Evolutionary conservation across 2,113 vertebrate genomes (phyloP), one percentile per base, ranked within the genome.

Genomic region (Ellobius talpinus): DNA sequence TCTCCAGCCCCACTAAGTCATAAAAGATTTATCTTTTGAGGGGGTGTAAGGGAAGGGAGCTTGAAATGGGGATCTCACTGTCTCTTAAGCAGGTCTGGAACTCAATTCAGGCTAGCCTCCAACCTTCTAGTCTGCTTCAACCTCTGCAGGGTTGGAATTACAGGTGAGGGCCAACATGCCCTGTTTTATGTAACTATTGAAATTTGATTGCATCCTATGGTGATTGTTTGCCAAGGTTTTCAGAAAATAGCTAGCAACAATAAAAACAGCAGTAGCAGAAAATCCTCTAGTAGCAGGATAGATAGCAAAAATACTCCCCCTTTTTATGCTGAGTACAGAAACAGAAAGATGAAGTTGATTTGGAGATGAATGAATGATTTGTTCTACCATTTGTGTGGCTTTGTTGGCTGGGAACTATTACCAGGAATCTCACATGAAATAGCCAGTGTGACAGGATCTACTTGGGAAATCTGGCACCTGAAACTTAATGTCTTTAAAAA

Each of bases 341-440:
- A 85, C 88, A 95, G 91, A 84, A 45, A 90, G 96, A 95, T 88
- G 97, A 87, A 97, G 96, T 95, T 95, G 97, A 94, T 66, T 87
- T 0, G 1, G 52, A 55, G 96, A 89, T 10, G 29, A 14, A 85
- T 74, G 73, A 97, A 91, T 42, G 61, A 23, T 96, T 92, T 79
- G 52, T 96, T 97, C 0, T 0, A 77, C 95, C 78, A 95, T 0
- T 24, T 68, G 55, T 79, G 8, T 93, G 45, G 58, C 14, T 96
- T 17, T 91, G 21, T 86, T 31, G 77, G n/a, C 84, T 89, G 91
- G 26, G 58, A 84, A 63, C n/a, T 61, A 31, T 31, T 61, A 10
- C n/a, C 16, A 65, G 81, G 58, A 29, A 42, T 42, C 58, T 5
- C 81, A 84, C 8, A 42, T 31, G n/a, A 29, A 42, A 63, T 24